These are phyloP conservation scores for Boloria selene DNA, from an alignment of 2,888 invertebrate species.

Conservation along the genomic window DNA sequence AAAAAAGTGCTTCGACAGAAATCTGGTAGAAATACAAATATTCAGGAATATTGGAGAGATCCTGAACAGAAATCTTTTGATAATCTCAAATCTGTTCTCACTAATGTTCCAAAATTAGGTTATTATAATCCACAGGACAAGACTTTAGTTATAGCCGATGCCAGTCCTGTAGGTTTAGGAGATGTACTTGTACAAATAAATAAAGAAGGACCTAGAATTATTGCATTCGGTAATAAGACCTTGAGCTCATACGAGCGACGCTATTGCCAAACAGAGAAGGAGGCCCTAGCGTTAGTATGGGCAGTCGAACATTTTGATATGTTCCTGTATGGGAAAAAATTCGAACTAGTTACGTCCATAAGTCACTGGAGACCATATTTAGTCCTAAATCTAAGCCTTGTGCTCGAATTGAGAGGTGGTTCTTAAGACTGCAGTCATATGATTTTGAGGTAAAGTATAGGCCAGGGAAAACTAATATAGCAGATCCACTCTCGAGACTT, in stretches of 20 bases:
- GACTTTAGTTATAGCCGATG: slow-evolving; percentile 29
- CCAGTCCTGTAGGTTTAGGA: slow-evolving; percentile 27
- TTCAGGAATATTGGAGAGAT: slow-evolving; percentile 28
- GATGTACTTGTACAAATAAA: slow-evolving; percentile 29
- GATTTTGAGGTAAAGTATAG: slow-evolving; percentile 45
- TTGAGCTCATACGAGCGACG: slow-evolving; percentile 31
- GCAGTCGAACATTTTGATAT: slow-evolving; percentile 44
- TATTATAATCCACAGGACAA: slow-evolving; percentile 10
- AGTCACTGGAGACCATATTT: slow-evolving; percentile 53
- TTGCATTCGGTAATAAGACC: slow-evolving; percentile 42
- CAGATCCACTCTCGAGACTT: slow-evolving; percentile 42
- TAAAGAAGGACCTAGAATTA: slow-evolving; percentile 37
- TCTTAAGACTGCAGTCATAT: slow-evolving; percentile 47
- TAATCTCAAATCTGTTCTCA: slow-evolving; percentile 28
- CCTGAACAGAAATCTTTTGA: slow-evolving; percentile 38
- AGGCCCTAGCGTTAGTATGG: slow-evolving; percentile 43
- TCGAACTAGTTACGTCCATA: slow-evolving; percentile 51
- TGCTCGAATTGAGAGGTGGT: slow-evolving; percentile 52
- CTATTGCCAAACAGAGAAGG: slow-evolving; percentile 46
- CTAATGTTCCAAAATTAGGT: too few relatives aligned
- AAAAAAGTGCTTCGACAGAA: slow-evolving; percentile 24
- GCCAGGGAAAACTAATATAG: slow-evolving; percentile 48
- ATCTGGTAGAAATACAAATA: slow-evolving; percentile 33
- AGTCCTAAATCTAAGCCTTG: slow-evolving; percentile 47
- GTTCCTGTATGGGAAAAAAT: slow-evolving; percentile 44